A percentile compares a stretch with the other conserved stretches of the same genome.
phyloP scores from a whole-genome alignment of 2,888 invertebrate genomes.

The Marronus borbonicus region DNA sequence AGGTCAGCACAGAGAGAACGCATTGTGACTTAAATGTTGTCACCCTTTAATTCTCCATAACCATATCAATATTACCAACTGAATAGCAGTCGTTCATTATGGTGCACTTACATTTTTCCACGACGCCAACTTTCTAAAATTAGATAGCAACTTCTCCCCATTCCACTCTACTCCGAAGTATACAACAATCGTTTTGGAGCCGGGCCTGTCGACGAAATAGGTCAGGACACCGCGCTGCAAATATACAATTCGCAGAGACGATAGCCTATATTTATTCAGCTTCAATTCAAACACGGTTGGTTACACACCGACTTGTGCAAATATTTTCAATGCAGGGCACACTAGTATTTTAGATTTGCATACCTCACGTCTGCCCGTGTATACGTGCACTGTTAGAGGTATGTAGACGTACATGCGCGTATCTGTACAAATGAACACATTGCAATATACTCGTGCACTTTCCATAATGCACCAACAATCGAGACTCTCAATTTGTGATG shows the following conservation, averaged over 20 bases:
- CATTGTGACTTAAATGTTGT: not conserved
- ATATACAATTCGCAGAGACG: slow-evolving; percentile 10
- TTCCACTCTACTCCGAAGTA: not conserved
- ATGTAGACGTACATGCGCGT: too few relatives aligned
- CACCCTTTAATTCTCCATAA: not conserved
- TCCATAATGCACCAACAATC: too few relatives aligned
- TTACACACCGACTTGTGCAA: slow-evolving; percentile 22
- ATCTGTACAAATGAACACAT: too few relatives aligned
- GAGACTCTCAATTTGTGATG: too few relatives aligned
- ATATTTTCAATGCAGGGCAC: slow-evolving; percentile 14
- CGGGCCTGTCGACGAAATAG: not conserved
- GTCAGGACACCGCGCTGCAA: not conserved
- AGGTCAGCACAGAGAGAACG: too few relatives aligned
- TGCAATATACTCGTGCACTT: too few relatives aligned
- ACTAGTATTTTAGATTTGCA: too few relatives aligned
- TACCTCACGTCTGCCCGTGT: too few relatives aligned
- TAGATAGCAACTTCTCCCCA: not conserved
- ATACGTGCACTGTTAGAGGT: too few relatives aligned
- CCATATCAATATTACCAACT: not conserved
- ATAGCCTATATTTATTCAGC: slow-evolving; percentile 16
- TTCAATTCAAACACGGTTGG: slow-evolving; percentile 18
- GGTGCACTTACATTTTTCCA: not conserved
- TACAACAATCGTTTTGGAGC: not conserved
- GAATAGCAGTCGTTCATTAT: not conserved
- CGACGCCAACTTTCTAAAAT: not conserved